Base-by-base conservation (phyloP, 2,797 vertebrate genomes). In the Menidia menidia region DNA sequence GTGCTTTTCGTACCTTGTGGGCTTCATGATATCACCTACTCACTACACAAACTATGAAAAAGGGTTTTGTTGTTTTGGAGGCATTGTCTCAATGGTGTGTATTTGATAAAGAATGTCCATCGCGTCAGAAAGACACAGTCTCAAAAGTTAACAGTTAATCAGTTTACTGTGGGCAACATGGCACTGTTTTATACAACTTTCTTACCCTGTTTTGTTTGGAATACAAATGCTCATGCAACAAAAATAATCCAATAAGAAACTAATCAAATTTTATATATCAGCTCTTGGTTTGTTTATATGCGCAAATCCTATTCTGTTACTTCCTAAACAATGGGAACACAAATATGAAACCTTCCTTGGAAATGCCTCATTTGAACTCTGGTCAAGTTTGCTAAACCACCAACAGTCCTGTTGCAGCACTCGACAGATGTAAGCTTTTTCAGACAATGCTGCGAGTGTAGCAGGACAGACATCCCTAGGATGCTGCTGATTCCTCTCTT, bases 71-170 rank as follows among this genome's bases (percentile, higher is more conserved):
- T 61, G 55, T 76, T 42, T 1, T 10, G 1, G 6, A 52, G 51
- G 51, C 30, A 42, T 25, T 44, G 35, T 57, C 35, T 41, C 64
- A 72, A 52, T 67, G 54, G 62, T 33, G 61, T 68, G 39, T 54
- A 45, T 79, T 68, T 65, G 44, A 68, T 66, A 41, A 69, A 68
- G 72, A 86, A 88, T 84, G 75, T 81, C 79, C 25, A 64, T 80
- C 59, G 59, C 77, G 19, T 47, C 52, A 64, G 71, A 74, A 55
- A 73, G 71, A 85, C 78, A 64, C 71, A 73, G 69, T 80, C 69
- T 16, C 48, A 60, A 63, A 56, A 60, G 31, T 75, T 63, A 60
- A 58, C 68, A 67, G 25, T 25, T 8, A 66, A 67, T 68, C 56
- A 39, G 60, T 39, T 79, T 52, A 66, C 44, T 11, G 16, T 55